Conservation (phyloP, 2,113 vertebrate genomes). For the Anhinga anhinga region DNA sequence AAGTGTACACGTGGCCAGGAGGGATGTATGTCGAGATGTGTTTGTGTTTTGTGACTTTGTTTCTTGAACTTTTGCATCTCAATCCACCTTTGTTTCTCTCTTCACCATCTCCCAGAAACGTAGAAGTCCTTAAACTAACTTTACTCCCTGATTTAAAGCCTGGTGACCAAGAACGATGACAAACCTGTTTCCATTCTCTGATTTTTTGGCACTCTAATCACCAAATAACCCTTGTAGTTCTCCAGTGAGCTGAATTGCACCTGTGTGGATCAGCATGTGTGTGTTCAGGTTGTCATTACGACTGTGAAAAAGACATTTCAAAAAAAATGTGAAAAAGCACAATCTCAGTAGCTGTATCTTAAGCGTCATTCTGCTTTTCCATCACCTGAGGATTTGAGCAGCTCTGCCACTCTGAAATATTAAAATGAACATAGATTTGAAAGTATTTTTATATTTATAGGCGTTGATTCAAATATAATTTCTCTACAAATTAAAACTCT, state of each 20-base stretch:
- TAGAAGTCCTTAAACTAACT: not conserved
- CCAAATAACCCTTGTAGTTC: not conserved
- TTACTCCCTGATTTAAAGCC: not conserved
- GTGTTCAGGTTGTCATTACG: accelerated
- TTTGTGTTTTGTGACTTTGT: not conserved
- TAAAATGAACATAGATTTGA: slow-evolving; percentile 34
- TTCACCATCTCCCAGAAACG: not conserved
- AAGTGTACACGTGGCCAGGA: too few species aligned
- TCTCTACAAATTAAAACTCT: slow-evolving; percentile 59
- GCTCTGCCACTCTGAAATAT: not conserved
- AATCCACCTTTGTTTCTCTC: not conserved
- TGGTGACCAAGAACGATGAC: not conserved
- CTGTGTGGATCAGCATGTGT: not conserved
- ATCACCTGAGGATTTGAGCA: slow-evolving; percentile 27
- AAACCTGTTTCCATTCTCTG: not conserved
- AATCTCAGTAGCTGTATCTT: not conserved
- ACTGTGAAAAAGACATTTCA: not conserved
- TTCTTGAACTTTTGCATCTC: not conserved
- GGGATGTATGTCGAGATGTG: not conserved
- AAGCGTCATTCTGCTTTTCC: slow-evolving; percentile 6
- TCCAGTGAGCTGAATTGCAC: not conserved
- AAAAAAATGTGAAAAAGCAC: not conserved
- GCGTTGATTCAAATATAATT: slow-evolving; percentile 50
- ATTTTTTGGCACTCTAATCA: not conserved
- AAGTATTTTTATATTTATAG: slow-evolving; percentile 57